Evolutionary conservation across 1,140 invertebrate genomes (phyloP).

Genomic region (Conus betulinus): DNA sequence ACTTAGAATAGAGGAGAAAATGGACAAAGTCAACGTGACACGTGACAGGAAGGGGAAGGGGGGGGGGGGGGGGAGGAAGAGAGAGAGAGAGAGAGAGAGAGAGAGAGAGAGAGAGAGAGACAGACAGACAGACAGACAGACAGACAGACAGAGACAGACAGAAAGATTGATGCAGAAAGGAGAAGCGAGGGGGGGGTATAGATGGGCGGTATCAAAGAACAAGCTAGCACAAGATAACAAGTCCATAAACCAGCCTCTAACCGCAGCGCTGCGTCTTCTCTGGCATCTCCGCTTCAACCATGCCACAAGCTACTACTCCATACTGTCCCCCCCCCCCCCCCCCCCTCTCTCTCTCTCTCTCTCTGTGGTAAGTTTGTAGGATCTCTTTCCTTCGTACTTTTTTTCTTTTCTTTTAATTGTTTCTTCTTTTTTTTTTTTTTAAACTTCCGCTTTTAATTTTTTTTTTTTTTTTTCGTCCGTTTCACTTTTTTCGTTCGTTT

Average conservation of each 20-base stretch:
- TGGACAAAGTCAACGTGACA: background rate
- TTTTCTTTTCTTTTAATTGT: no score
- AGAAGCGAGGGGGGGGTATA: background rate
- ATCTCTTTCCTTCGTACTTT: no score
- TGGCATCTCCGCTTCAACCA: no score
- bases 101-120: conserved; percentile 23
- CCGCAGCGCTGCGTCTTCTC: no score
- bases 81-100: conserved; percentile 4
- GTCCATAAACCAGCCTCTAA: background rate
- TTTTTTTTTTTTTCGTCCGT: no score
- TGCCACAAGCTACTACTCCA: no score
- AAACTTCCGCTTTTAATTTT: no score
- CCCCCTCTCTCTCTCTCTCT: background rate
- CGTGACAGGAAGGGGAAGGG: background rate
- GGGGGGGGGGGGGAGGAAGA: background rate
- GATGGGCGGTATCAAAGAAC: background rate
- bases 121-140: conserved; percentile 21
- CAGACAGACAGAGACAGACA: conserved; percentile 11
- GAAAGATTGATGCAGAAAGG: background rate
- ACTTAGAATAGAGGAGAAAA: no score
- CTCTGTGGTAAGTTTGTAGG: background rate
- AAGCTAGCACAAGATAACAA: background rate
- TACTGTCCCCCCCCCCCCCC: no score
- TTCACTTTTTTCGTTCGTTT: no score
- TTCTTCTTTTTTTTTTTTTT: no score